phyloP scores from a whole-genome alignment of 2,113 vertebrate species.

The Laterallus jamaicensis region DNA sequence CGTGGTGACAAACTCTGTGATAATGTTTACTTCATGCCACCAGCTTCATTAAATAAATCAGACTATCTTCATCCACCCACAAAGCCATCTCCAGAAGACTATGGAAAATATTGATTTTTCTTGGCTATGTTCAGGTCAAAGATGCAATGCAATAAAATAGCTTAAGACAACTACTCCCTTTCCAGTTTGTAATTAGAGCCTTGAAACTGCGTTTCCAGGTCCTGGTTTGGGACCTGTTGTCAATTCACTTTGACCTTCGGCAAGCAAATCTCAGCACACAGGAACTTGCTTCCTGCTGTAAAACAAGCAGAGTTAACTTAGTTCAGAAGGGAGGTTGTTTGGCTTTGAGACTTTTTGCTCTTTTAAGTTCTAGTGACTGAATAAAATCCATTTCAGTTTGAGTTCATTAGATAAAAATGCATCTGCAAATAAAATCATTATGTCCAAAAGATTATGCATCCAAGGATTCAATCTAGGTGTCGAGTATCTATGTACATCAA shows the following conservation, averaged over 20 bases:
- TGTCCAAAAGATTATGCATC: neutral
- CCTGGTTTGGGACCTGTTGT: neutral
- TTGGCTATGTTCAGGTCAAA: slow-evolving; percentile 35
- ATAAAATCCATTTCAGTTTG: neutral
- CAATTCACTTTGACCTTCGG: slow-evolving; percentile 33
- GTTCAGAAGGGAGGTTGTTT: neutral
- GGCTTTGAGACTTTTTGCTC: neutral
- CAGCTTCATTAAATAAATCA: slow-evolving; percentile 40
- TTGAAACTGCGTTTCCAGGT: neutral
- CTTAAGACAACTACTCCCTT: slow-evolving; percentile 19
- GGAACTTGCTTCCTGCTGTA: neutral
- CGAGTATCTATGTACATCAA: neutral
- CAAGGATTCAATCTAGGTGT: neutral
- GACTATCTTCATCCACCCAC: neutral
- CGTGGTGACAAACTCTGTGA: neutral
- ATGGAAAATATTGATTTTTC: slow-evolving; percentile 52
- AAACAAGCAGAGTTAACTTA: neutral
- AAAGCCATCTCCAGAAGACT: slow-evolving; percentile 19
- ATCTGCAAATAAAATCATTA: neutral
- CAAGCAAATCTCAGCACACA: neutral
- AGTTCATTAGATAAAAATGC: neutral
- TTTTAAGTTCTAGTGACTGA: neutral
- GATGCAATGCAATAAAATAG: slow-evolving; percentile 31
- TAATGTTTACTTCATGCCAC: slow-evolving; percentile 12
- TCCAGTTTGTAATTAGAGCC: slow-evolving; percentile 14